Conservation (phyloP, 2,113 vertebrate species). For the Hippocampus abdominalis region DNA sequence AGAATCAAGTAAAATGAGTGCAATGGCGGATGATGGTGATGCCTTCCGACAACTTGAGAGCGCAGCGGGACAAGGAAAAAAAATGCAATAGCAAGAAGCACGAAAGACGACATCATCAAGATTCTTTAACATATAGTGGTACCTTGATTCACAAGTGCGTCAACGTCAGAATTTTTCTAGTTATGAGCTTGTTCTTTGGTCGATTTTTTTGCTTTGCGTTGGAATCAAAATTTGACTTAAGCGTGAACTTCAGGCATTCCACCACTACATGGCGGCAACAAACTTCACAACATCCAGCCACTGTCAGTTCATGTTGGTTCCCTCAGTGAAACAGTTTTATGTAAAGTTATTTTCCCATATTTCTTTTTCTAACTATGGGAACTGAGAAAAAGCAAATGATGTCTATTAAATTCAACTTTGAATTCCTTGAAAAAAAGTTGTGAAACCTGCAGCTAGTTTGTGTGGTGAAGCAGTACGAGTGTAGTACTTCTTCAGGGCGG, state of each 20-base stretch:
- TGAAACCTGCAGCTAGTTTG: not conserved
- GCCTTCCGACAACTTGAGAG: conserved; percentile 40
- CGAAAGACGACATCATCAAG: conserved; percentile 30
- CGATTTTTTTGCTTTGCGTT: not conserved
- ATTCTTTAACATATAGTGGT: not conserved
- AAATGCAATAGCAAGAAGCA: conserved; percentile 9
- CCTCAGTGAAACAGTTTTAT: not conserved
- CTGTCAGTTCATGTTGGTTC: not conserved
- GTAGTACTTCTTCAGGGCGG: not conserved
- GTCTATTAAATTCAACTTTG: no score
- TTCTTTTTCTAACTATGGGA: not conserved
- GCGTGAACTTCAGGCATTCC: not conserved
- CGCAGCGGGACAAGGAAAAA: conserved; percentile 31
- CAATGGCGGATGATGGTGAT: conserved; percentile 30
- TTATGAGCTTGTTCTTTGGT: not conserved
- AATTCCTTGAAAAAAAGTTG: not conserved
- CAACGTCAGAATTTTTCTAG: not conserved
- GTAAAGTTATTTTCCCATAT: not conserved
- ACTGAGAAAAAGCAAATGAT: not conserved
- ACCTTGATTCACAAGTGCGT: not conserved
- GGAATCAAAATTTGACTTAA: not conserved
- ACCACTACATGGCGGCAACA: not conserved
- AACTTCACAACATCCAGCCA: not conserved
- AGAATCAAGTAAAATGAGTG: conserved; percentile 26
- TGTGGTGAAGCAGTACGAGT: not conserved